Conservation (phyloP, 2,888 invertebrate genomes). For the Patella pellucida region DNA sequence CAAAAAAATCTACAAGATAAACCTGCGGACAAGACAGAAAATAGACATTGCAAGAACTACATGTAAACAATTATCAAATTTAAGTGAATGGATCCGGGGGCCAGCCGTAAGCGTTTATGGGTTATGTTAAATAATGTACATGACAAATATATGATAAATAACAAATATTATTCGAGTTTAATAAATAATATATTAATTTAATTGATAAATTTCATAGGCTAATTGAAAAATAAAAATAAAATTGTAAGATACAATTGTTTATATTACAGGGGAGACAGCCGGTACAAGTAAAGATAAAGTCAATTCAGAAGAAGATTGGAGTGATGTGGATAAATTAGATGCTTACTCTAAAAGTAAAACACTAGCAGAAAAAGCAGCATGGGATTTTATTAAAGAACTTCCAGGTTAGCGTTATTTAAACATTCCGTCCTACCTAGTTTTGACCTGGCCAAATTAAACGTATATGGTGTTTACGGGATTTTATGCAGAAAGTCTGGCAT, state of each 20-base stretch:
- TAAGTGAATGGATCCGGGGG: too few species aligned
- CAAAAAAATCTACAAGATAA: too few species aligned
- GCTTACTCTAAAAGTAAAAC: constrained; percentile 73
- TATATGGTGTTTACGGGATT: too few species aligned
- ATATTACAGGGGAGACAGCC: constrained; percentile 35
- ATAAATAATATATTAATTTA: neutral
- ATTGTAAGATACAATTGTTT: neutral
- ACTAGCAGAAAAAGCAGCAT: constrained; percentile 74
- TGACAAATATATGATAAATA: neutral
- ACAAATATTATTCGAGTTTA: neutral
- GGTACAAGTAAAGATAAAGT: constrained; percentile 59
- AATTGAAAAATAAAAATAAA: neutral
- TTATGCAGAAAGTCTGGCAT: too few species aligned
- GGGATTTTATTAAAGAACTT: constrained; percentile 74
- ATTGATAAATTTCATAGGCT: neutral
- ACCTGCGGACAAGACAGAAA: too few species aligned
- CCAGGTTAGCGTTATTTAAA: constrained; percentile 58
- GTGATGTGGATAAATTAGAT: constrained; percentile 65
- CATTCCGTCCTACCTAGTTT: too few species aligned
- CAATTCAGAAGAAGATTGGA: constrained; percentile 72
- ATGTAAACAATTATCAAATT: too few species aligned
- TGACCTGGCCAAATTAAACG: too few species aligned
- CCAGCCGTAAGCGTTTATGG: too few species aligned
- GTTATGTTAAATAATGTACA: too few species aligned
- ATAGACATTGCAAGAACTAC: too few species aligned